Evolutionary conservation across 2,113 vertebrate species (phyloP).

Genomic region (Urocitellus parryii): DNA sequence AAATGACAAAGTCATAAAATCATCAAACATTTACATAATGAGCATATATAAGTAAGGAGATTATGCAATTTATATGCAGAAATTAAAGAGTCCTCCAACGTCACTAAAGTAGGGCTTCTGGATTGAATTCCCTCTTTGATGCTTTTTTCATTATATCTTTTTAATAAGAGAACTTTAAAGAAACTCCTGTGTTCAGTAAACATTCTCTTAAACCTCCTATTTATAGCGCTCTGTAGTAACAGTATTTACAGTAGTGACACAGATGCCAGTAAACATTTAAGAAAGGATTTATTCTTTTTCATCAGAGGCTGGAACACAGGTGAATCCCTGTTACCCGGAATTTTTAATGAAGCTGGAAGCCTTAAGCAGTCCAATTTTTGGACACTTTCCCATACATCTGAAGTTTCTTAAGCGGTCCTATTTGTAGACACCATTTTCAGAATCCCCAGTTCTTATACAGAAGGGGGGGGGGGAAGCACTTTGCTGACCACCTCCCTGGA

Average conservation of each 20-base stretch:
- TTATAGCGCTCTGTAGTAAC: slow-evolving; percentile 1
- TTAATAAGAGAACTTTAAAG: slow-evolving; percentile 21
- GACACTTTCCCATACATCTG: background rate
- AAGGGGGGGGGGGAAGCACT: slow-evolving; percentile 5
- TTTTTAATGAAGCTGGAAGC: slow-evolving; percentile 20
- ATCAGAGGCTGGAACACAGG: background rate
- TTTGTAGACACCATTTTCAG: slow-evolving; percentile 64
- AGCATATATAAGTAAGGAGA: slow-evolving; percentile 12
- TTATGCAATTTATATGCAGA: slow-evolving; percentile 53
- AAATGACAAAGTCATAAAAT: slow-evolving; percentile 21
- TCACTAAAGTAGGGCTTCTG: background rate
- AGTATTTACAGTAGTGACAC: background rate
- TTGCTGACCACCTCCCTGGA: background rate
- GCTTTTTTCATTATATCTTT: background rate
- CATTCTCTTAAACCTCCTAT: background rate
- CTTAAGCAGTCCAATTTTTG: background rate
- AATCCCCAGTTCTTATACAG: slow-evolving; percentile 39
- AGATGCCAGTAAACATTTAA: background rate
- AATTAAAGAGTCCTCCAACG: slow-evolving; percentile 16
- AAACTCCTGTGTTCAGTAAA: background rate
- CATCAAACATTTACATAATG: background rate
- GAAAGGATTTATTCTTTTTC: background rate
- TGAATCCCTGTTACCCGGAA: background rate
- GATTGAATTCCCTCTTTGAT: background rate
- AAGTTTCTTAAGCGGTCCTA: slow-evolving; percentile 9